Evolutionary conservation across 2,888 invertebrate genomes (phyloP).

Genomic region (Parnassius glacialis): DNA sequence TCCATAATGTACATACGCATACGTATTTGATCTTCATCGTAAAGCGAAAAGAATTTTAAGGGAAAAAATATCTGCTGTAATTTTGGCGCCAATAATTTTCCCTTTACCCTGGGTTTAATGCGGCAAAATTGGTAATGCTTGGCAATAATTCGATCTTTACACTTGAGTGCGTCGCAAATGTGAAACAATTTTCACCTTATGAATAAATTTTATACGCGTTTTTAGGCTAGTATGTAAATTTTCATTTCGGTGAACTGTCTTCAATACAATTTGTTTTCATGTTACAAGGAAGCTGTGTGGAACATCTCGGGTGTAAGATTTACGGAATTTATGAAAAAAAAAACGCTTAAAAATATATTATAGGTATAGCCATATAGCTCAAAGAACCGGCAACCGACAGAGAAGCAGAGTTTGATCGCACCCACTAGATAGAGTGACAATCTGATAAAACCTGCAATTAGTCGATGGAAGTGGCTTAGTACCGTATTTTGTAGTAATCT

Average conservation of each 20-base stretch:
- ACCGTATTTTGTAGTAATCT: too few relatives aligned
- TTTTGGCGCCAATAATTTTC: constrained; percentile 10
- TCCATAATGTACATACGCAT: too few relatives aligned
- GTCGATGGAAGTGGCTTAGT: too few relatives aligned
- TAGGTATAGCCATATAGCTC: too few relatives aligned
- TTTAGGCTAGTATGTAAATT: constrained; percentile 77
- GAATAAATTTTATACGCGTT: constrained; percentile 63
- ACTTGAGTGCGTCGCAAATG: constrained; percentile 60
- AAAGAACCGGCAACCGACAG: too few relatives aligned
- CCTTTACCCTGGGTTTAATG: constrained; percentile 9
- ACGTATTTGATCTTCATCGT: not conserved
- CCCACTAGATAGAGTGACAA: too few relatives aligned
- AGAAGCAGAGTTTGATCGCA: too few relatives aligned
- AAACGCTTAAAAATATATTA: too few relatives aligned
- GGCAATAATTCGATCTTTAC: constrained; percentile 72
- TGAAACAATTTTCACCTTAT: constrained; percentile 78
- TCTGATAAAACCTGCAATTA: too few relatives aligned
- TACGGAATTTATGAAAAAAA: too few relatives aligned
- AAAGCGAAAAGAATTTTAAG: constrained; percentile 4
- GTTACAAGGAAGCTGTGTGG: not conserved
- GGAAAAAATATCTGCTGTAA: constrained; percentile 2
- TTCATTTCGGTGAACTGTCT: constrained; percentile 70
- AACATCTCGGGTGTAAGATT: too few relatives aligned
- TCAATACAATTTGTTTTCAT: constrained; percentile 35
- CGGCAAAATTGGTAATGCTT: constrained; percentile 41